These are phyloP conservation scores for Poeciliopsis occidentalis DNA, from an alignment of 2,113 vertebrate species.

Conservation along the genomic window DNA sequence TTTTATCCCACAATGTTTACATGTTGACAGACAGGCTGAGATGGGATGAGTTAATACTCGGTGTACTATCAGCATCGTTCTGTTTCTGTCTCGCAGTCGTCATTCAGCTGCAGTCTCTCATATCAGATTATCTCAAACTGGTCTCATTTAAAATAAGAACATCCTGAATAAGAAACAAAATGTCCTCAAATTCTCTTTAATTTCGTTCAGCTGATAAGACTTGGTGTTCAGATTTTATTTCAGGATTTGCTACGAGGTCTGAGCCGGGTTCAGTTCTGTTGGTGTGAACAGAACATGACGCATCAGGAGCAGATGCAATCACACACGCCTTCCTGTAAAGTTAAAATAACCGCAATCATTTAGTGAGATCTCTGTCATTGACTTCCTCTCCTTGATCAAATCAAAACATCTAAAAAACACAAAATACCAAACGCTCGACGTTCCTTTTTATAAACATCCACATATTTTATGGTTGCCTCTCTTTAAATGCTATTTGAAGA, in stretches of 20 bases:
- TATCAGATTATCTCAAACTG: constrained; percentile 25
- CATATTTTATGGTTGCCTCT: too few relatives aligned
- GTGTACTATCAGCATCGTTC: constrained; percentile 62
- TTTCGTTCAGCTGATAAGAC: background rate
- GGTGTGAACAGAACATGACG: background rate
- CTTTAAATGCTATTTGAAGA: too few relatives aligned
- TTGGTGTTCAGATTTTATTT: background rate
- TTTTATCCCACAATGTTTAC: background rate
- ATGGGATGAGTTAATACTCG: constrained; percentile 39
- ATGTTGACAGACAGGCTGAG: constrained; percentile 14
- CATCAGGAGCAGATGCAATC: background rate
- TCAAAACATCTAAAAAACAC: background rate
- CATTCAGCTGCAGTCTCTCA: constrained; percentile 43
- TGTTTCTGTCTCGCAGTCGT: constrained; percentile 16
- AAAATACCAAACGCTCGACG: background rate
- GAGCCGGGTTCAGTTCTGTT: background rate
- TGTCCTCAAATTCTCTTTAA: background rate
- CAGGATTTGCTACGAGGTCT: background rate
- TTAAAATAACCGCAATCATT: background rate
- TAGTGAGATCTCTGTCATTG: background rate
- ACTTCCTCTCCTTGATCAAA: background rate
- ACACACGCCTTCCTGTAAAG: background rate
- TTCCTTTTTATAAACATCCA: too few relatives aligned
- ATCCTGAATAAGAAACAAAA: background rate
- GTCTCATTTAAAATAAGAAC: constrained; percentile 5